Evolutionary conservation across 2,888 invertebrate genomes (phyloP).

Genomic region (Pachydiplax longipennis): DNA sequence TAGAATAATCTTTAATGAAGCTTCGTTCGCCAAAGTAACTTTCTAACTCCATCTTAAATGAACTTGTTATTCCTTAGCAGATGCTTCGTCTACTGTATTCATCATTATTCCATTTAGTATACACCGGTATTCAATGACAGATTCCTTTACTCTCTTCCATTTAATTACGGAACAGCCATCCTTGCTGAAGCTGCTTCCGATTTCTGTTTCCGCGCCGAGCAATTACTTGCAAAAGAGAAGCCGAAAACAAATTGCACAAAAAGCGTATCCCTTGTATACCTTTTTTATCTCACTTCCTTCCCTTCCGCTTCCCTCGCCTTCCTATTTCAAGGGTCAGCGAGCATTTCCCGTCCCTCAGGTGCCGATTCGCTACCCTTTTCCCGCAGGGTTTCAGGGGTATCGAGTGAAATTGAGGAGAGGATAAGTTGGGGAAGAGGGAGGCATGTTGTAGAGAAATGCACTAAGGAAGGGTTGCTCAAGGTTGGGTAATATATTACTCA

Average conservation of each 20-base stretch:
- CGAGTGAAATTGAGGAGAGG: not conserved
- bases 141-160: not conserved
- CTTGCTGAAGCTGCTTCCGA: not conserved
- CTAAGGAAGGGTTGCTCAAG: not conserved
- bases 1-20: no score
- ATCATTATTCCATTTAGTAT: no score
- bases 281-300: not conserved
- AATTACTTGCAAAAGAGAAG: not conserved
- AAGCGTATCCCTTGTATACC: not conserved
- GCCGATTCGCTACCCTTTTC: not conserved
- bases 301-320: not conserved
- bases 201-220: not conserved
- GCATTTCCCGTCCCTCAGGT: slow-evolving; percentile 25
- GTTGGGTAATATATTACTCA: no score
- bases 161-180: not conserved
- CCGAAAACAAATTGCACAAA: not conserved
- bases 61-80: no score
- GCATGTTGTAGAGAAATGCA: not conserved
- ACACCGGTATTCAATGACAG: no score
- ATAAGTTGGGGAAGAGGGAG: not conserved
- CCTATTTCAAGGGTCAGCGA: slow-evolving; percentile 21
- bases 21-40: no score
- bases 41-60: no score
- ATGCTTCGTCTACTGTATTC: no score
- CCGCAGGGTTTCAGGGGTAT: not conserved